Conservation (phyloP, 2,888 invertebrate genomes). For the Crematogaster levior region DNA sequence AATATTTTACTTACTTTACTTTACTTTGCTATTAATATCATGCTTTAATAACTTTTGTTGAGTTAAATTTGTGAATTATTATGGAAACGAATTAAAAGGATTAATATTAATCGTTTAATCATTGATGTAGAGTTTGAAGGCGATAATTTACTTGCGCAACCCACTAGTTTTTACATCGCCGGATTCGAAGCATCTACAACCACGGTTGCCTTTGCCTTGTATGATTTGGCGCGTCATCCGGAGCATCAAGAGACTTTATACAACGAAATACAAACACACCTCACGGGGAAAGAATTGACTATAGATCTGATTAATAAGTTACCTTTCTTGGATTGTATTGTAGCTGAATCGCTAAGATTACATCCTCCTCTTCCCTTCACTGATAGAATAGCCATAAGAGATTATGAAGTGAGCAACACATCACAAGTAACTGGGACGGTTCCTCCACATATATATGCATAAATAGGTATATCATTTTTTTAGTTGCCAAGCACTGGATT, state of each 20-base stretch:
- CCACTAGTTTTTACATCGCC: constrained; percentile 76
- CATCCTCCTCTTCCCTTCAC: constrained; percentile 78
- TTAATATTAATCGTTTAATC: background rate
- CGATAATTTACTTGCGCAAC: constrained; percentile 78
- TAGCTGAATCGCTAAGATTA: constrained; percentile 77
- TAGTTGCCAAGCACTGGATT: constrained; percentile 75
- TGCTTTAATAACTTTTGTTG: background rate
- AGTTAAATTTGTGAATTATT: background rate
- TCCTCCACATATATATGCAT: background rate
- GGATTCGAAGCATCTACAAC: constrained; percentile 78
- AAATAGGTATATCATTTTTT: background rate
- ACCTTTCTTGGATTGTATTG: constrained; percentile 74
- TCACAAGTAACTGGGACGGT: background rate
- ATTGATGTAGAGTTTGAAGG: constrained; percentile 74
- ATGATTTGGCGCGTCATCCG: constrained; percentile 74
- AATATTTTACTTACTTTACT: no score
- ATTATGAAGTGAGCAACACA: constrained; percentile 71
- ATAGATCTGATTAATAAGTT: constrained; percentile 74
- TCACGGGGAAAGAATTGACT: constrained; percentile 61
- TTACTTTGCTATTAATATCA: background rate
- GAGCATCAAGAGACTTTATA: constrained; percentile 47
- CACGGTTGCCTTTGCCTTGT: constrained; percentile 75
- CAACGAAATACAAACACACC: constrained; percentile 45
- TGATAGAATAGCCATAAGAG: constrained; percentile 72
- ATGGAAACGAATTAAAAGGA: background rate